Percentiles rank a stretch among this genome's conserved stretches.
phyloP scores from a whole-genome alignment of 2,797 vertebrate species.

The Pempheris klunzingeri region DNA sequence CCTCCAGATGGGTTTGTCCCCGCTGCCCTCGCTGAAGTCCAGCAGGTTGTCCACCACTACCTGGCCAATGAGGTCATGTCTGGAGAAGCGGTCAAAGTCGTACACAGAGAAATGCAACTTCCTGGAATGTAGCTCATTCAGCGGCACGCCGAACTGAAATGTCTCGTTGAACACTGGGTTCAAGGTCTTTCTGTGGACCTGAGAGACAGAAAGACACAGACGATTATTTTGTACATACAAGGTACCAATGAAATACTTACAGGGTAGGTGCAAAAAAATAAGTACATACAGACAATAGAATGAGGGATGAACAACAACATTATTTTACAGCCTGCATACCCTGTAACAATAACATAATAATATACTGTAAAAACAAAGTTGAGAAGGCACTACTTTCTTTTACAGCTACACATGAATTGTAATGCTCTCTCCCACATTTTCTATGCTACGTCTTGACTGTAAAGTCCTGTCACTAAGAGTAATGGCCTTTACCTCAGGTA shows the following conservation, averaged over 20 bases:
- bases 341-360: neutral
- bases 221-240: neutral
- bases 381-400: constrained; percentile 15
- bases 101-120: constrained; percentile 96
- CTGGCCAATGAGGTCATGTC: constrained; percentile 95
- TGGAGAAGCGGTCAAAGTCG: constrained; percentile 95
- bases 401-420: neutral
- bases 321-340: neutral
- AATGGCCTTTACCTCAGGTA: neutral
- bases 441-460: neutral
- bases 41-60: constrained; percentile 96
- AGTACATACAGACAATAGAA: neutral
- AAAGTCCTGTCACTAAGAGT: neutral
- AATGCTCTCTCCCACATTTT: neutral
- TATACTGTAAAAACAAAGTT: neutral
- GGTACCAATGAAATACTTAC: neutral
- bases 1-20: constrained; percentile 93
- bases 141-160: constrained; percentile 92
- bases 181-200: constrained; percentile 94
- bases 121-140: constrained; percentile 92
- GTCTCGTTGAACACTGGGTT: constrained; percentile 96
- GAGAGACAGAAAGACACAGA: neutral
- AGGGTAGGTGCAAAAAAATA: neutral
- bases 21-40: constrained; percentile 93
- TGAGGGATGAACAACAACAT: neutral